These are phyloP conservation scores for Xestia xanthographa DNA, from an alignment of 2,888 invertebrate genomes.

Conservation along the genomic window DNA sequence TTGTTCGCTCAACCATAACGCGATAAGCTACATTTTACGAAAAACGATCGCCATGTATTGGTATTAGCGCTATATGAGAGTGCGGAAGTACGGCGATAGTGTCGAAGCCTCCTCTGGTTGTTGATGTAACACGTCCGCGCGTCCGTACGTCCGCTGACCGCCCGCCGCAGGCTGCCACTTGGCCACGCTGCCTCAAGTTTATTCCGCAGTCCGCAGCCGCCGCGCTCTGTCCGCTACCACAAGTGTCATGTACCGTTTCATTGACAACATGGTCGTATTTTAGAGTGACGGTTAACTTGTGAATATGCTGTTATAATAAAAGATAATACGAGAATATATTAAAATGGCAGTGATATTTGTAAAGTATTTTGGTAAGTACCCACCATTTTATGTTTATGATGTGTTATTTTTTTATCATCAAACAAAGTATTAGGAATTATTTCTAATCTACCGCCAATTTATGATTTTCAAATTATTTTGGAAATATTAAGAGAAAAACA, in stretches of 20 bases:
- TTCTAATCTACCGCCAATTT: slow-evolving; percentile 16
- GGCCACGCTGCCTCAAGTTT: slow-evolving; percentile 48
- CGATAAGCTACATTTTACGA: slow-evolving; percentile 2
- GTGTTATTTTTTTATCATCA: neutral
- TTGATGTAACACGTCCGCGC: slow-evolving; percentile 71
- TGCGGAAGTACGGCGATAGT: slow-evolving; percentile 65
- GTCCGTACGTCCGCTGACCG: slow-evolving; percentile 32
- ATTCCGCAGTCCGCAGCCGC: slow-evolving; percentile 67
- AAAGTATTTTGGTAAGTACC: slow-evolving; percentile 83
- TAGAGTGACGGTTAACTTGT: slow-evolving; percentile 64
- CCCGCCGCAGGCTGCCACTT: slow-evolving; percentile 51
- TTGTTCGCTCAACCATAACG: slow-evolving; percentile 7
- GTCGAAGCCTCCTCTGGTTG: slow-evolving; percentile 67
- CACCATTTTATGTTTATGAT: neutral
- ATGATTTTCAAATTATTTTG: neutral
- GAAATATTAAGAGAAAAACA: neutral
- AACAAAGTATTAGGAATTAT: neutral
- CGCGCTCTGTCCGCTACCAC: slow-evolving; percentile 66
- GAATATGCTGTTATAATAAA: slow-evolving; percentile 50
- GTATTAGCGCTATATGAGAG: slow-evolving; percentile 44
- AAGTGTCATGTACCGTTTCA: slow-evolving; percentile 47
- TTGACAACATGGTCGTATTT: slow-evolving; percentile 64
- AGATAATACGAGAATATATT: slow-evolving; percentile 36
- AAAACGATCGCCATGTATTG: slow-evolving; percentile 6
- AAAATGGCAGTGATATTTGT: slow-evolving; percentile 85